Evolutionary conservation across 2,888 invertebrate species (phyloP), one percentile per base, ranked within the genome.

Genomic region (Pomacea canaliculata): DNA sequence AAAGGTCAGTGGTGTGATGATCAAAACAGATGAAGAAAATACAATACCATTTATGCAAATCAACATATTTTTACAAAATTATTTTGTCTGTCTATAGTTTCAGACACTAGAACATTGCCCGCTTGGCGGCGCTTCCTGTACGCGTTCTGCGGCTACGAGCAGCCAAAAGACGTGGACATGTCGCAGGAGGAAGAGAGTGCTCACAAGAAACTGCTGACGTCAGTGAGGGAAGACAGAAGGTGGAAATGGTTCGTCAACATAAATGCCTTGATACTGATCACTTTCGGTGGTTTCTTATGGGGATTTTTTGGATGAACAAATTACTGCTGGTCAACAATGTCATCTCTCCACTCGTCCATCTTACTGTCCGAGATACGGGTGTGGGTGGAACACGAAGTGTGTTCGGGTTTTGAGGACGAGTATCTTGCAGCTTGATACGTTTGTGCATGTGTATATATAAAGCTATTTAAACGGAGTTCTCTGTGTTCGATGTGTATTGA

Each of bases 211-310:
- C 70, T 81, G 18, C 73, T 87, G 59, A 86, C 83, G 2, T 84
- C 84, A 12, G 85, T 87, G 62, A 76, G 84, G 12, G 87, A 87
- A 70, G 51, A 81, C 9, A 78, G 80, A 19, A 81, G 78, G 63
- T 87, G 87, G 87, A 85, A 83, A 49, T 73, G 74, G 77, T 83
- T 87, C 70, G 85, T 85, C 63, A 85, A 87, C 77, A 73, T 83
- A 16, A 87, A 87, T 75, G 87, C 85, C 27, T 63, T 87, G 7
- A 27, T 87, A 16, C 79, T 86, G 19, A 85, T 87, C 83, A 71
- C 77, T 2, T 74, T 86, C 69, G 87, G 85, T 9, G 82, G 85
- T 23, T 87, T 87, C 68, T 70, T 87, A 13, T 87, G 86, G 86
- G 84, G 81, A 46, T 87, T 83, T 77, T 87, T 84, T 73, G 83